A percentile compares a stretch with the other conserved stretches of the same genome.
These are phyloP conservation scores for Venturia canescens DNA, from an alignment of 1,140 invertebrate genomes.

Conservation along the genomic window DNA sequence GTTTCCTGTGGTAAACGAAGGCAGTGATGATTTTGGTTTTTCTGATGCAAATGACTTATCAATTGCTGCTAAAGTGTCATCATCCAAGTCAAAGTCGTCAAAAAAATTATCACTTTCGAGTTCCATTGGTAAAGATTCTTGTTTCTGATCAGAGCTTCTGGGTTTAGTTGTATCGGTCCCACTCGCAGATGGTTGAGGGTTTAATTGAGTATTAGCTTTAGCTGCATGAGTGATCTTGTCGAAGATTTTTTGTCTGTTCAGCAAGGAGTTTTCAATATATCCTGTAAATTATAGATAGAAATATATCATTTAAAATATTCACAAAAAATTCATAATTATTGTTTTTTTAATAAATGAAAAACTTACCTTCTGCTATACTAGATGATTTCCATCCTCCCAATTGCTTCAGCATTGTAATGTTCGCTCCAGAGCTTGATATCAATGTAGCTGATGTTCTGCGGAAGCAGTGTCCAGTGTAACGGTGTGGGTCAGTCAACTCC, in stretches of 20 bases:
- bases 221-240: slow-evolving; percentile 46
- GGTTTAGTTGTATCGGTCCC: not conserved
- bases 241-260: slow-evolving; percentile 50
- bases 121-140: not conserved
- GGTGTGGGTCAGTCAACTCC: too few species aligned
- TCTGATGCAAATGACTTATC: not conserved
- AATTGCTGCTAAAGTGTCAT: slow-evolving; percentile 27
- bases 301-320: slow-evolving; percentile 7
- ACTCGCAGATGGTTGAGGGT: not conserved
- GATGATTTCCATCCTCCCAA: too few species aligned
- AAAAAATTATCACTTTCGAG: slow-evolving; percentile 22
- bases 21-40: not conserved
- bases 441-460: too few species aligned
- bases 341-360: too few species aligned
- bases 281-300: too few species aligned
- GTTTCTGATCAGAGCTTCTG: not conserved
- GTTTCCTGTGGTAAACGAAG: slow-evolving; percentile 19
- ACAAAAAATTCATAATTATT: too few species aligned
- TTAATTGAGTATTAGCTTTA: slow-evolving; percentile 14
- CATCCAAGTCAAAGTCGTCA: slow-evolving; percentile 26
- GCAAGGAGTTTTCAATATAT: slow-evolving; percentile 51
- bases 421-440: too few species aligned
- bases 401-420: too few species aligned
- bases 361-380: too few species aligned
- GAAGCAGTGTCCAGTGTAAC: too few species aligned